These are phyloP conservation scores for Andrena minutula DNA, from an alignment of 2,888 invertebrate genomes.

Conservation along the genomic window DNA sequence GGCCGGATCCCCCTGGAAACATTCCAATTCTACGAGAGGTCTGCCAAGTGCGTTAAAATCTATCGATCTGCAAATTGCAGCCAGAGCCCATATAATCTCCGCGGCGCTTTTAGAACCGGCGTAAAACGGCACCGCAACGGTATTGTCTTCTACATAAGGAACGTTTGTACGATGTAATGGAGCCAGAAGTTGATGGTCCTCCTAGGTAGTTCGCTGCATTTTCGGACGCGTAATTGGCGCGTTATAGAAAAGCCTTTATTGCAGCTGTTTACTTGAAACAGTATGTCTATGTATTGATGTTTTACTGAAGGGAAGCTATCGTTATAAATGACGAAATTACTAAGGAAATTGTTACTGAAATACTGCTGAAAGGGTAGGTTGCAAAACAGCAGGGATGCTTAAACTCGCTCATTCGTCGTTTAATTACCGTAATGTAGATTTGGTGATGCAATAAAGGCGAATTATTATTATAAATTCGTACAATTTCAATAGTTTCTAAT, in stretches of 20 bases:
- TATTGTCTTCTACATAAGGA: conserved; percentile 42
- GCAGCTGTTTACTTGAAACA: neutral
- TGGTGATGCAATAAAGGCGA: too few species aligned
- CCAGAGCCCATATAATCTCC: conserved; percentile 67
- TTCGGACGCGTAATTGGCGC: neutral
- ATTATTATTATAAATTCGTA: too few species aligned
- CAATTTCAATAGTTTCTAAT: too few species aligned
- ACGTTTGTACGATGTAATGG: conserved; percentile 46
- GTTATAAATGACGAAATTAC: too few species aligned
- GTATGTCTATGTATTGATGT: too few species aligned
- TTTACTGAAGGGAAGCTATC: too few species aligned
- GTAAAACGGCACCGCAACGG: conserved; percentile 47
- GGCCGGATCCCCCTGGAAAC: conserved; percentile 63
- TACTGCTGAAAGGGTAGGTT: too few species aligned
- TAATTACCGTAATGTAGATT: too few species aligned
- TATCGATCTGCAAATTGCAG: conserved; percentile 72
- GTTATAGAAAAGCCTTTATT: neutral
- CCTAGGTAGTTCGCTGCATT: neutral
- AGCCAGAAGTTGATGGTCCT: conserved; percentile 5
- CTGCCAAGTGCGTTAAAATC: conserved; percentile 74
- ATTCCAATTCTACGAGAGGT: conserved; percentile 65
- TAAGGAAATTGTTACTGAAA: too few species aligned
- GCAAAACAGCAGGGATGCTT: too few species aligned
- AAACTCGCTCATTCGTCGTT: too few species aligned
- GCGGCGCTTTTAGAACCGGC: conserved; percentile 39